Evolutionary conservation across 1,140 invertebrate species (phyloP).

Genomic region (Nomia melanderi): DNA sequence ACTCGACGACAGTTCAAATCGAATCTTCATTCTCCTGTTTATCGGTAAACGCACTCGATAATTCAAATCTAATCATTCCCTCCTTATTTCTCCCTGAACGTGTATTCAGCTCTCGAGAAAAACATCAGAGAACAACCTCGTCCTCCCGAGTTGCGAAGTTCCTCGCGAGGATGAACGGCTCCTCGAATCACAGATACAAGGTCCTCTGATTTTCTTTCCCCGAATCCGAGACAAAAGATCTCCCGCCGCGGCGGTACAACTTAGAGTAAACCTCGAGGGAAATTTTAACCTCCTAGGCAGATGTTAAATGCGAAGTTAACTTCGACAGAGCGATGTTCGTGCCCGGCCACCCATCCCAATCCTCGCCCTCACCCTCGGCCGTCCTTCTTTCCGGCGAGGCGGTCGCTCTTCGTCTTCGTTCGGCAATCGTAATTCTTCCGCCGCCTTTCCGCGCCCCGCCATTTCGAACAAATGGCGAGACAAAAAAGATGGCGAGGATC

Average conservation of each 20-base stretch:
- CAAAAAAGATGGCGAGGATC: constrained; percentile 65
- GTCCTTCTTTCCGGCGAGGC: constrained; percentile 23
- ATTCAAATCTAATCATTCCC: too few species aligned
- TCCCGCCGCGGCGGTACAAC: constrained; percentile 59
- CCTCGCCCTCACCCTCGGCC: constrained; percentile 22
- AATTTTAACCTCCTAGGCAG: constrained; percentile 77
- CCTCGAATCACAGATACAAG: constrained; percentile 57
- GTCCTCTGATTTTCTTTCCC: constrained; percentile 64
- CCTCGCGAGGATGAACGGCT: neutral
- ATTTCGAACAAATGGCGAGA: constrained; percentile 73
- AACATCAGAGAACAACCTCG: too few species aligned
- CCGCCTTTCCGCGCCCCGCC: constrained; percentile 53
- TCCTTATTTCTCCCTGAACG: too few species aligned
- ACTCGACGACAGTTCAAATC: too few species aligned
- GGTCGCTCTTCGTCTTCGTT: neutral
- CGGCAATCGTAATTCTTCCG: constrained; percentile 55
- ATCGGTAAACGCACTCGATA: too few species aligned
- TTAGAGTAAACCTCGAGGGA: constrained; percentile 75
- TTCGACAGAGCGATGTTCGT: constrained; percentile 65
- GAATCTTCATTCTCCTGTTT: too few species aligned
- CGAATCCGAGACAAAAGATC: constrained; percentile 67
- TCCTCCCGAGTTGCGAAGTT: neutral
- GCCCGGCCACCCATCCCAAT: too few species aligned
- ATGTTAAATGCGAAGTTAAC: constrained; percentile 78
- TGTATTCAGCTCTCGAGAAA: too few species aligned